Base-by-base conservation (phyloP, 2,113 vertebrate species). In the Antechinus stuartii region DNA sequence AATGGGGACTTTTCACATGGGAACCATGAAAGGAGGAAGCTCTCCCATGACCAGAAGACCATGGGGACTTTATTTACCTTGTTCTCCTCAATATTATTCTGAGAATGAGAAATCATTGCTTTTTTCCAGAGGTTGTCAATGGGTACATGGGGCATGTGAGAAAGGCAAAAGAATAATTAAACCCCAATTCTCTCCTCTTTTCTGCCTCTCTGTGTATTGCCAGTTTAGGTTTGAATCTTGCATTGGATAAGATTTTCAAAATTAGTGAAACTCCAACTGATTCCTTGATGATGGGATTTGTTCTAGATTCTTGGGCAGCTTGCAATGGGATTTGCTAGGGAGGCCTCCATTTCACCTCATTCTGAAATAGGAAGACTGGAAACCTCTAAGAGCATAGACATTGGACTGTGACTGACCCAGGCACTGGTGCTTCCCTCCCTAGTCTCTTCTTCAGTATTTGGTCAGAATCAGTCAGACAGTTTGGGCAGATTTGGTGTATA, bases 111-210 rank as follows among this genome's bases (percentile, higher is more conserved):
- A 96, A 50, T 49, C 35, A 92, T 89, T 84, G n/a, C 16, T 42
- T 35, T 76, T 92, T 95, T 42, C 56, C 8, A 25, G 35, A 91
- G 49, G 35, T 68, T 92, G 24, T 42, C 47, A 27, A 50, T 90
- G 35, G 1, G 35, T 89, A 56, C 84, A n/a, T 89, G 49, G 57
- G 22, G 2, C 9, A 1, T 50, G 57, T 55, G 91, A 96, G 93
- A 95, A 94, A 96, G 93, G 94, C 76, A 53, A 84, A 84, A 84
- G 68, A 84, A 7, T 42, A 22, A 42, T 84, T 42, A 42, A 84
- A 42, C 19, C 14, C 35, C n/a, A 84, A 23, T n/a, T 84, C n/a
- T 76, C 93, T 91, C 92, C 52, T 0, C 26, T 53, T 57, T 50
- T 94, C 89, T 84, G 92, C 42, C 54, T 90, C 47, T 76, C 49